Evolutionary conservation across 2,113 vertebrate genomes (phyloP), one percentile per base, ranked within the genome.

Genomic region (Notothenia coriiceps): DNA sequence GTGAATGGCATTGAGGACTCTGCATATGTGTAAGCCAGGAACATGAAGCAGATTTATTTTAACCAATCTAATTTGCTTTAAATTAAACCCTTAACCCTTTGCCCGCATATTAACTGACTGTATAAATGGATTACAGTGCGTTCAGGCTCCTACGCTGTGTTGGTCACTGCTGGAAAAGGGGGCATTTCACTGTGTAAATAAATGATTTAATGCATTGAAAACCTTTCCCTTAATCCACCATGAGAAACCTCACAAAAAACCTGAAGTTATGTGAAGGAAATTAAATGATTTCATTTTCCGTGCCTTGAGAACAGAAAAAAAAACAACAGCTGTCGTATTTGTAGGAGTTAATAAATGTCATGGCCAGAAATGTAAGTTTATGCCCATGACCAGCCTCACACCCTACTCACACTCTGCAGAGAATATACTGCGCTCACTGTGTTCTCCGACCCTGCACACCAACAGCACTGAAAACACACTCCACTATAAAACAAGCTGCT

Each of bases 211-310:
- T 90, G 80, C 73, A 83, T 80, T 88, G 74, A 88, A 93, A 87
- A 84, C 68, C 83, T 93, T 61, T 90, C 84, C 87, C 84, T 92
- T 82, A 90, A 86, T 92, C 92, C 74, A 91, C 80, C 81, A 74
- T n/a, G 65, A 89, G 88, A 80, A 92, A 86, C 80, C 71, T 85
- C 74, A 79, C 77, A 72, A 74, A 88, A 69, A 77, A 46, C 25
- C 44, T 63, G 82, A 80, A 74, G 85, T 80, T 80, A 74, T 82
- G 77, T 66, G 35, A 83, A 88, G 92, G 90, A 93, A 93, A 94
- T 89, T 66, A 86, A 76, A 90, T 94, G 88, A 94, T 93, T 94
- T 93, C 89, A 93, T 94, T 94, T 93, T 93, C 92, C 93, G 49
- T 84, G 86, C 79, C 72, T 77, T 74, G 77, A 88, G 83, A 25